phyloP scores from a whole-genome alignment of 2,113 vertebrate species.

The Takifugu flavidus region DNA sequence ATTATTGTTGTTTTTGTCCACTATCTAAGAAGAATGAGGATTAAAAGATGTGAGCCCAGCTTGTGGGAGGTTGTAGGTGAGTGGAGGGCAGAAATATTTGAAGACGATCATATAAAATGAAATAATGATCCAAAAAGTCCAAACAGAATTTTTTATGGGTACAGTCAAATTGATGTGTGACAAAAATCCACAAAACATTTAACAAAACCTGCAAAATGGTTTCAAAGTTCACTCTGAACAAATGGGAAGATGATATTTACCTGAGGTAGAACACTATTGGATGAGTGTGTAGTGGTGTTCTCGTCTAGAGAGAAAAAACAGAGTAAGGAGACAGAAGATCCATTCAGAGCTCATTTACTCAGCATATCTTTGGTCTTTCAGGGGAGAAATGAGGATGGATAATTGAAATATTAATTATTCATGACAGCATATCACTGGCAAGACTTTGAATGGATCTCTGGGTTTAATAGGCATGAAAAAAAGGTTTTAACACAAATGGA shows the following conservation, averaged over 20 bases:
- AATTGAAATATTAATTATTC: slow-evolving; percentile 54
- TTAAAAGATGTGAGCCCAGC: no score
- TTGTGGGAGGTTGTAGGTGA: no score
- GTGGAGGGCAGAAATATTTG: no score
- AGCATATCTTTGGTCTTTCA: not conserved
- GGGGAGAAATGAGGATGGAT: slow-evolving; percentile 19
- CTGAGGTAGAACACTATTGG: slow-evolving; percentile 76
- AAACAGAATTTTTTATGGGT: no score
- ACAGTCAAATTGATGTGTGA: not conserved
- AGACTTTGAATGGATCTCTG: slow-evolving; percentile 25
- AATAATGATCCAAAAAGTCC: no score
- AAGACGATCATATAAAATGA: no score
- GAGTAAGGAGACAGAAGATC: slow-evolving; percentile 7
- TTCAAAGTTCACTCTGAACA: no score
- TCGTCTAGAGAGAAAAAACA: slow-evolving; percentile 55
- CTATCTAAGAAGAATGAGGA: no score
- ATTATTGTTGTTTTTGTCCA: no score
- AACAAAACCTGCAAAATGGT: not conserved
- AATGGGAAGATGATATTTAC: slow-evolving; percentile 36
- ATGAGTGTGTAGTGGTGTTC: slow-evolving; percentile 57
- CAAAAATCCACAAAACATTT: not conserved
- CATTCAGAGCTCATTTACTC: slow-evolving; percentile 5
- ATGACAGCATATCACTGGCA: slow-evolving; percentile 7
- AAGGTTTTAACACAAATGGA: no score
- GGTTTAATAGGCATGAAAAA: not conserved